Conservation (phyloP, 2,113 vertebrate species). For the Noturus placidus region DNA sequence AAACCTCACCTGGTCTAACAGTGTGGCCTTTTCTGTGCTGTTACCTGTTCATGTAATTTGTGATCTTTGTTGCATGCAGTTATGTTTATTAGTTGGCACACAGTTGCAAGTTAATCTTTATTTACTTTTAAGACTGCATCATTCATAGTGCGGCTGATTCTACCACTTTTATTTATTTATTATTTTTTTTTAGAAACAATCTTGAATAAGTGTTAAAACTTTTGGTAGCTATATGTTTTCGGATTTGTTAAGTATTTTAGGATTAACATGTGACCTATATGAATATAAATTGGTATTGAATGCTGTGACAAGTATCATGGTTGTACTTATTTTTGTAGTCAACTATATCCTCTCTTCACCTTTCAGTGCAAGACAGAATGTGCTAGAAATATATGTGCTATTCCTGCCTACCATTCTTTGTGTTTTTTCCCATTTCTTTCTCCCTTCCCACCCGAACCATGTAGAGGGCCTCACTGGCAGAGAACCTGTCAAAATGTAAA, state of each 20-base stretch:
- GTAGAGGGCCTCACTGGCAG: conserved; percentile 10
- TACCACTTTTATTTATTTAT: background rate
- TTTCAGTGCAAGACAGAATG: background rate
- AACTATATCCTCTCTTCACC: background rate
- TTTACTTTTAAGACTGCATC: background rate
- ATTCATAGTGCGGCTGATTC: background rate
- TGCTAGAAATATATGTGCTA: background rate
- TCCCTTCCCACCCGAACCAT: background rate
- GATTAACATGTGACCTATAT: background rate
- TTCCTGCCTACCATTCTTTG: background rate
- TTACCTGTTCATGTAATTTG: background rate
- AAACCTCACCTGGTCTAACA: background rate
- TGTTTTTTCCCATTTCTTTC: background rate
- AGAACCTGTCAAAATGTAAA: conserved; percentile 37
- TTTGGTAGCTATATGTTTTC: background rate
- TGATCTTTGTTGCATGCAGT: background rate
- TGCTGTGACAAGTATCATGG: background rate
- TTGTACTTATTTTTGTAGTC: background rate
- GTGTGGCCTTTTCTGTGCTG: background rate
- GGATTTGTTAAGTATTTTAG: background rate
- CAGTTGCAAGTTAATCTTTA: background rate
- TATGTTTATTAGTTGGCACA: background rate
- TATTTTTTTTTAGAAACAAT: background rate
- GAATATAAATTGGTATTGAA: background rate
- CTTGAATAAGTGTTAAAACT: background rate